These are phyloP conservation scores for human DNA, from an alignment of 2,113 vertebrate genomes.

Conservation along the genomic window GRCh38 chr3:175317501-175318000, in stretches of 20 bases:
- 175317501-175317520: background rate
- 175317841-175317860: background rate
- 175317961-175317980: background rate
- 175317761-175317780: background rate
- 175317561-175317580: background rate
- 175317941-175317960: background rate
- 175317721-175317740: background rate
- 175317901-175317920: background rate
- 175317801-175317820: background rate
- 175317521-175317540: background rate
- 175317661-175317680: background rate
- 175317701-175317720: background rate
- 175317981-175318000: background rate
- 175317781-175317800: background rate
- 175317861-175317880: background rate
- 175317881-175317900: background rate
- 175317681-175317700: background rate
- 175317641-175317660: background rate
- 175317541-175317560: background rate
- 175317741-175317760: background rate
- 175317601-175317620: background rate
- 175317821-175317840: background rate
- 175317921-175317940: background rate
- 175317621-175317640: background rate
- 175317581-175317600: background rate